Evolutionary conservation across 2,888 invertebrate species (phyloP).

Genomic region (Papilio protenor): DNA sequence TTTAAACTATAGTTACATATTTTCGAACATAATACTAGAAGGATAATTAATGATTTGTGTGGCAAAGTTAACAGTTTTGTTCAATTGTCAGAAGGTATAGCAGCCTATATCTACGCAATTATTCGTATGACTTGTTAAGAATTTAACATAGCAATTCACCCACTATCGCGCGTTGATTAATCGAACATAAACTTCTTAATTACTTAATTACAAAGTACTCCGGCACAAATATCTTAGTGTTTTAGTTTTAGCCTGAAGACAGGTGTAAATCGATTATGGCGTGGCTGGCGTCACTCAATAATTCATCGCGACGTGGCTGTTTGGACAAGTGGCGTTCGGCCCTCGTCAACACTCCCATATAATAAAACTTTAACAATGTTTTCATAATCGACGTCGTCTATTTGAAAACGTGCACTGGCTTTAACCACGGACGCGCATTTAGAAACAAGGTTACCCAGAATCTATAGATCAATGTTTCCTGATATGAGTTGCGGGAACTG

Average conservation of each 20-base stretch:
- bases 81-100: not conserved
- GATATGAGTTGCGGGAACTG: conserved; percentile 43
- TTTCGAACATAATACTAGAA: too few relatives aligned
- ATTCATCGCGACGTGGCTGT: conserved; percentile 77
- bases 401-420: conserved; percentile 60
- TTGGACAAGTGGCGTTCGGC: conserved; percentile 80
- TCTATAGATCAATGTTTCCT: conserved; percentile 9
- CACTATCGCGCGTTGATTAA: conserved; percentile 23
- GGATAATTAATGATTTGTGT: too few relatives aligned
- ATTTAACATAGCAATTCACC: conserved; percentile 12
- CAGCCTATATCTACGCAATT: not conserved
- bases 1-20: too few relatives aligned
- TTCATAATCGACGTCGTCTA: conserved; percentile 76
- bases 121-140: not conserved
- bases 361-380: conserved; percentile 83
- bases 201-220: conserved; percentile 23
- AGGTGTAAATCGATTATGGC: conserved; percentile 82
- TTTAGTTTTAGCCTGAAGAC: conserved; percentile 55
- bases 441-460: conserved; percentile 71
- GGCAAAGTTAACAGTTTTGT: too few relatives aligned
- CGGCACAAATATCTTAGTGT: conserved; percentile 28
- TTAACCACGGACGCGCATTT: conserved; percentile 65
- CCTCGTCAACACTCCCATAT: conserved; percentile 79
- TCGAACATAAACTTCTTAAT: conserved; percentile 32
- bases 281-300: conserved; percentile 73